Percentiles rank a stretch among this genome's conserved stretches.
Conservation (phyloP, 2,797 vertebrate genomes). For the Enteromius thamalakanensis region DNA sequence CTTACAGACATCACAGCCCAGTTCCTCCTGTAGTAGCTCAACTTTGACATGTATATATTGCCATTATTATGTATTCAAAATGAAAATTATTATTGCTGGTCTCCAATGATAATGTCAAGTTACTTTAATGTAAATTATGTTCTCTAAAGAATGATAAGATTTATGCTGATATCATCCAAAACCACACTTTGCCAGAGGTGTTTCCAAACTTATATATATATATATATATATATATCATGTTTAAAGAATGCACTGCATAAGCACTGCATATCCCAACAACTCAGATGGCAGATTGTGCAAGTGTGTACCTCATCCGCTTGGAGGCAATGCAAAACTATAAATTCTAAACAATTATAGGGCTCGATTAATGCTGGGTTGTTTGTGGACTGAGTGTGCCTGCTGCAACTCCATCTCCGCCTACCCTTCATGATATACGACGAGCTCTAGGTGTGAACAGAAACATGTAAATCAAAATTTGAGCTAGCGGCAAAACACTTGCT, state of each 20-base stretch:
- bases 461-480: conserved; percentile 70
- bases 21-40: too few species aligned
- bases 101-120: too few species aligned
- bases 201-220: too few species aligned
- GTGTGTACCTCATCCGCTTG: conserved; percentile 58
- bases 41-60: too few species aligned
- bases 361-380: conserved; percentile 70
- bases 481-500: conserved; percentile 36
- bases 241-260: conserved; percentile 62
- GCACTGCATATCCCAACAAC: conserved; percentile 52
- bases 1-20: too few species aligned
- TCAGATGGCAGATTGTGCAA: conserved; percentile 55
- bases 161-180: too few species aligned
- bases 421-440: conserved; percentile 64
- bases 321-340: conserved; percentile 70
- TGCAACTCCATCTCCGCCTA: conserved; percentile 63
- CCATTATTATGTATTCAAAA: too few species aligned
- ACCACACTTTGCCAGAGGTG: too few species aligned
- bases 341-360: conserved; percentile 76
- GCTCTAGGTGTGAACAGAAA: conserved; percentile 60
- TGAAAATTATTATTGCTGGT: too few species aligned
- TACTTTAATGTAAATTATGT: too few species aligned
- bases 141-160: too few species aligned
- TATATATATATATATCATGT: conserved; percentile 10
- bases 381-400: conserved; percentile 59